phyloP scores from a whole-genome alignment of 2,113 vertebrate genomes.

The Takifugu bimaculatus region DNA sequence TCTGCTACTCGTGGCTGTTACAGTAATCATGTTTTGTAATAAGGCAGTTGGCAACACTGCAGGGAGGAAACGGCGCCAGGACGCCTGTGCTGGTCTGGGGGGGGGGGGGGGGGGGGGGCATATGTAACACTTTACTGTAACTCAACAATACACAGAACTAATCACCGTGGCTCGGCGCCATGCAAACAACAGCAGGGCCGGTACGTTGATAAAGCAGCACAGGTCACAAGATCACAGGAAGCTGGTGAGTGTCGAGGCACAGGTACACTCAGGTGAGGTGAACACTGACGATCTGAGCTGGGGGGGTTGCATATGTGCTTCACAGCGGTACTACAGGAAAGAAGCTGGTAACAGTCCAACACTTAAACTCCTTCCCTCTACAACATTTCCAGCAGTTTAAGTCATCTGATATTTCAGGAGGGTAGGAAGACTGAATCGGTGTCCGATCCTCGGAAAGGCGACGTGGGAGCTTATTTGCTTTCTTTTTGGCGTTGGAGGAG shows the following conservation, averaged over 20 bases:
- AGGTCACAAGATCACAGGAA: conserved; percentile 11
- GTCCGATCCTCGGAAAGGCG: background rate
- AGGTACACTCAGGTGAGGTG: conserved; percentile 27
- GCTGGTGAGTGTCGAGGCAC: conserved; percentile 43
- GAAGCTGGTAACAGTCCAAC: conserved; percentile 6
- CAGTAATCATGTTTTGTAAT: conserved; percentile 53
- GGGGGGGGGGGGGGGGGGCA: conserved; percentile 3
- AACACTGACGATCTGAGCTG: background rate
- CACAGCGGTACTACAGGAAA: conserved; percentile 20
- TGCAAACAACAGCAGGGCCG: background rate
- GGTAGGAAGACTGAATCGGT: background rate
- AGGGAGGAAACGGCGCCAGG: conserved; percentile 37
- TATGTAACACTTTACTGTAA: background rate
- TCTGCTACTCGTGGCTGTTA: conserved; percentile 41
- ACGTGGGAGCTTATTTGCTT: background rate
- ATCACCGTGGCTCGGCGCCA: too few relatives aligned
- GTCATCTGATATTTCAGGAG: background rate
- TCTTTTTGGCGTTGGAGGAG: background rate
- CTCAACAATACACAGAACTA: background rate
- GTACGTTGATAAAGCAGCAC: background rate
- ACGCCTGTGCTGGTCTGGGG: conserved; percentile 1
- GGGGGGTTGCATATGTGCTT: conserved; percentile 25
- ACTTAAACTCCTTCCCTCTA: too few relatives aligned
- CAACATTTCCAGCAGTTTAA: background rate
- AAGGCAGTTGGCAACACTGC: conserved; percentile 56